Percentiles rank a stretch among this genome's conserved stretches.
Evolutionary conservation across 1,140 invertebrate species (phyloP).

Genomic region (Brachionus rubens): DNA sequence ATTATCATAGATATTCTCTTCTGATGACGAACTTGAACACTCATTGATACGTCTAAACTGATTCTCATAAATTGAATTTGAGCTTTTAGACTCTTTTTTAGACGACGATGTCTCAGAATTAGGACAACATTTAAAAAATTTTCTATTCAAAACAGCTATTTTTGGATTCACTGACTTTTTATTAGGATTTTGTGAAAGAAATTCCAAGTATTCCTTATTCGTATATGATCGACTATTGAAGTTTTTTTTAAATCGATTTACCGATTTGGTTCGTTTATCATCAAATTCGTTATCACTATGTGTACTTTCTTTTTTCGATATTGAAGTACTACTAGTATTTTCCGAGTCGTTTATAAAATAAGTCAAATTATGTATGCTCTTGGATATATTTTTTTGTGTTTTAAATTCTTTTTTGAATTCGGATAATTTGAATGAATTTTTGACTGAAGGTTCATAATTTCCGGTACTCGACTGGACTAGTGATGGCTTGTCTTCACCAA

Average conservation of each 20-base stretch:
- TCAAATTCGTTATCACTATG: background rate
- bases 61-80: background rate
- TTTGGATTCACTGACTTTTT: background rate
- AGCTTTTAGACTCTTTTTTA: background rate
- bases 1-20: conserved; percentile 7
- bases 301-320: background rate
- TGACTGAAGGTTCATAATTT: background rate
- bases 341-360: background rate
- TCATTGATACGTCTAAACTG: too few relatives aligned
- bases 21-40: background rate
- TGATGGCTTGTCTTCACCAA: background rate
- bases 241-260: too few relatives aligned
- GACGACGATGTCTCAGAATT: background rate
- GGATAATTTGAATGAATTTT: conserved; percentile 23
- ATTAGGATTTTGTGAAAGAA: too few relatives aligned
- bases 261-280: too few relatives aligned
- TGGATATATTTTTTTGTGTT: background rate
- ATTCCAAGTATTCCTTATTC: too few relatives aligned
- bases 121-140: background rate
- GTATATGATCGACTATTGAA: too few relatives aligned
- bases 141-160: background rate
- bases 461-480: background rate
- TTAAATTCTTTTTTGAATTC: conserved; percentile 42
- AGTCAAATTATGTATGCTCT: background rate
- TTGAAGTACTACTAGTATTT: background rate